Base-by-base conservation (phyloP, 2,888 invertebrate species). In the Hedya salicella region DNA sequence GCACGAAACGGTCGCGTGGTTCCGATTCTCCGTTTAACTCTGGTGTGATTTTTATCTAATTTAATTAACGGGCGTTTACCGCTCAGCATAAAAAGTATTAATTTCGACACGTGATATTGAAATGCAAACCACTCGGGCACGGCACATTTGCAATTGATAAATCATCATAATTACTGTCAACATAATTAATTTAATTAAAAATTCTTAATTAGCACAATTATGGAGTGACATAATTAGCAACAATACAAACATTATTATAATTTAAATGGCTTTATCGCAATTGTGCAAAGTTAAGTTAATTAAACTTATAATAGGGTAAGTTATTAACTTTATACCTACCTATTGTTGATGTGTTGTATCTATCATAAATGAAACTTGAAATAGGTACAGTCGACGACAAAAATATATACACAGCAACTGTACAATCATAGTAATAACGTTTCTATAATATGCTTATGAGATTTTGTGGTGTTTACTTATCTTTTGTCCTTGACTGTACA, bases 141-240 rank as follows among this genome's bases (percentile, higher is more conserved):
- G 39, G 9, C 62, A 39, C 17, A 54, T 54, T 40, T 17, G 46
- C 54, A 17, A 63, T 39, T 42, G 56, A 56, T 49, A 49, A 63
- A 40, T 30, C 48, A 40, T 19, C 39, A 14, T 17, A 49, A 46
- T 40, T 40, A 42, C 30, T 56, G 48, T 39, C 48, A 46, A 40
- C 50, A n/a, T 52, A 40, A 61, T 61, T 49, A 50, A 50, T 30
- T 25, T 50, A 50, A 60, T 61, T 49, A 40, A 30, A 50, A 40
- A 14, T 40, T 19, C 36, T 36, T 21, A 40, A n/a, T n/a, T 21
- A 40, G 13, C 17, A 16, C 44, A 57, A 57, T 32, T 57, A 44
- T 16, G 44, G 25, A 44, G 44, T 30, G 30, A 17, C 13, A 30
- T 42, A 42, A 25, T 54, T 44, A 32, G 16, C 13, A 44, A 30